Evolutionary conservation across 2,888 invertebrate genomes (phyloP).

Genomic region (Spisula solida): DNA sequence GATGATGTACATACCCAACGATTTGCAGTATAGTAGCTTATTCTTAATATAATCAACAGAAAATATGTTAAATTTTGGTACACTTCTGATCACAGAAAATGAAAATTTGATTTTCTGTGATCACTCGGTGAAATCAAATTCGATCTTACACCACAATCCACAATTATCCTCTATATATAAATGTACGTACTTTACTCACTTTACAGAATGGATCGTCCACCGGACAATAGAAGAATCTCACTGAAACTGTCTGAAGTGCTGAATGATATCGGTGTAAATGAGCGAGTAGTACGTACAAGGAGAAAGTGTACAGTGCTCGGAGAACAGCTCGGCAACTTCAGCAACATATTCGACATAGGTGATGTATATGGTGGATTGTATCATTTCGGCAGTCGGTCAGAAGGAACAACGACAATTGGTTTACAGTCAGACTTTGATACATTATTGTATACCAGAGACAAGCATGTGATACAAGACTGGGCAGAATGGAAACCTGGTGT

Average conservation of each 20-base stretch:
- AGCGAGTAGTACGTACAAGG: not conserved
- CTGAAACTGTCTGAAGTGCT: not conserved
- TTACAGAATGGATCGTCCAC: not conserved
- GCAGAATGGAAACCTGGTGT: constrained; percentile 21
- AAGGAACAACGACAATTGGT: constrained; percentile 19
- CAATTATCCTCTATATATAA: no score
- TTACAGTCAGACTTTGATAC: constrained; percentile 12
- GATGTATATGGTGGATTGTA: not conserved
- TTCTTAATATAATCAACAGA: no score
- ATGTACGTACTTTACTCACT: not conserved
- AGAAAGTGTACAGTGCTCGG: not conserved
- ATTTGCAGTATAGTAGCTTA: no score
- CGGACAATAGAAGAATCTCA: not conserved
- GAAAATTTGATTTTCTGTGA: no score
- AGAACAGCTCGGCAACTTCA: not conserved
- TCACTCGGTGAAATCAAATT: no score
- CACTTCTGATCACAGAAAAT: no score
- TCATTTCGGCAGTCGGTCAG: not conserved
- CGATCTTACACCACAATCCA: no score
- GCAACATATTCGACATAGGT: not conserved
- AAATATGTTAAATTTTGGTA: no score
- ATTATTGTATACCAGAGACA: not conserved
- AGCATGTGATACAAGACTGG: constrained; percentile 20
- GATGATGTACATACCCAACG: no score
- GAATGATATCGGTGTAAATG: not conserved